phyloP scores from a whole-genome alignment of 2,888 invertebrate species.

The Nemapogon koenigi region DNA sequence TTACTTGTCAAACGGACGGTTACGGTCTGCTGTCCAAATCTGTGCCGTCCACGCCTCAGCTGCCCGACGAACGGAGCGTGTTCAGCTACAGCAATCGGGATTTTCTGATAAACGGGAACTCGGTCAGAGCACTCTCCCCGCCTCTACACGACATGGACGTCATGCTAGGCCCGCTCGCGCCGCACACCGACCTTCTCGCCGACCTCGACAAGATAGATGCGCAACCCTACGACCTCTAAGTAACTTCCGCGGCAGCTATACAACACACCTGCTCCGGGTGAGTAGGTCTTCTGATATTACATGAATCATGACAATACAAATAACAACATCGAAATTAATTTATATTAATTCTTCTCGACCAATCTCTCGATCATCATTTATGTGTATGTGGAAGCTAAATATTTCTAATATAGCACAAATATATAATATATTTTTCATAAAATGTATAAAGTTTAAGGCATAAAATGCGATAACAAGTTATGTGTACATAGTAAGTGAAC shows the following conservation, averaged over 20 bases:
- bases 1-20: constrained; percentile 35
- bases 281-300: too few species aligned
- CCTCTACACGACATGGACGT: constrained; percentile 54
- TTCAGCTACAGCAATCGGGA: constrained; percentile 68
- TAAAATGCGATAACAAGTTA: neutral
- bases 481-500: neutral
- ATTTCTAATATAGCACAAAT: too few species aligned
- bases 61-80: constrained; percentile 54
- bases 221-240: constrained; percentile 49
- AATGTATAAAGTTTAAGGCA: neutral
- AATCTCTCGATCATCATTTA: too few species aligned
- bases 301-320: too few species aligned
- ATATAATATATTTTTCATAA: neutral
- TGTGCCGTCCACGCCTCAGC: constrained; percentile 77
- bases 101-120: constrained; percentile 69
- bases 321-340: too few species aligned
- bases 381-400: too few species aligned
- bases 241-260: too few species aligned
- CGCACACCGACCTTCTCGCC: constrained; percentile 41
- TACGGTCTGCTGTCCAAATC: constrained; percentile 66
- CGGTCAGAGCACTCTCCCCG: constrained; percentile 39
- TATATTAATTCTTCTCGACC: too few species aligned
- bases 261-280: too few species aligned
- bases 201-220: constrained; percentile 55
- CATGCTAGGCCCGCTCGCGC: constrained; percentile 43